Evolutionary conservation across 2,113 vertebrate genomes (phyloP), one percentile per base, ranked within the genome.

Genomic region (Haemorhous mexicanus): DNA sequence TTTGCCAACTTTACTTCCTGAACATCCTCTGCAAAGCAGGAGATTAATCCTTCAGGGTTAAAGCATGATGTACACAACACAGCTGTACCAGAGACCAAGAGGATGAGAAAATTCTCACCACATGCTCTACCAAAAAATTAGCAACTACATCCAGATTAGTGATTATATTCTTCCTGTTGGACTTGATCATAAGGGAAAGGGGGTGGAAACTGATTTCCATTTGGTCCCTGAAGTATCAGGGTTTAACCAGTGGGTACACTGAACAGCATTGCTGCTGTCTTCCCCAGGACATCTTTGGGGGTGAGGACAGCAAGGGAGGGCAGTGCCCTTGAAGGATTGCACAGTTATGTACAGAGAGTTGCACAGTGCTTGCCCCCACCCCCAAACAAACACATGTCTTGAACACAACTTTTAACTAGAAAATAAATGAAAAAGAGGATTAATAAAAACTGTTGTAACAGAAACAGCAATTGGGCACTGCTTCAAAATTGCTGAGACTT

Each of bases 41-140:
- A 84, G 87, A 92, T 96, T 95, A 93, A 78, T 89, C 47, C 46
- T 83, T 90, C 95, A 97, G 95, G 96, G 94, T 91, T 95, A 93
- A 81, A 86, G 23, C 20, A 18, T 15, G n/a, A 35, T 76, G 80
- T 43, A 39, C 76, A 66, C 37, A 72, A 17, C 23, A 72, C 75
- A 90, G 47, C 41, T 90, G 35, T 49, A 84, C 56, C 58, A 80
- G 41, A 56, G 39, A 56, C 1, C 7, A 56, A 52, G 50, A 64
- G 22, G 53, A 28, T 72, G 39, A 86, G 76, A 91, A 96, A 66
- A n/a, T 8, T 41, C 24, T 67, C 28, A 24, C 7, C 18, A n/a
- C 19, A 30, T 1, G 1, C 21, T 50, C 41, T 77, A 46, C 9
- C 14, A 76, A 70, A 63, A 83, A 32, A 41, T 22, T 44, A 61